Base-by-base conservation (phyloP, 2,888 invertebrate genomes). In the Branchinecta sandiegonensis region DNA sequence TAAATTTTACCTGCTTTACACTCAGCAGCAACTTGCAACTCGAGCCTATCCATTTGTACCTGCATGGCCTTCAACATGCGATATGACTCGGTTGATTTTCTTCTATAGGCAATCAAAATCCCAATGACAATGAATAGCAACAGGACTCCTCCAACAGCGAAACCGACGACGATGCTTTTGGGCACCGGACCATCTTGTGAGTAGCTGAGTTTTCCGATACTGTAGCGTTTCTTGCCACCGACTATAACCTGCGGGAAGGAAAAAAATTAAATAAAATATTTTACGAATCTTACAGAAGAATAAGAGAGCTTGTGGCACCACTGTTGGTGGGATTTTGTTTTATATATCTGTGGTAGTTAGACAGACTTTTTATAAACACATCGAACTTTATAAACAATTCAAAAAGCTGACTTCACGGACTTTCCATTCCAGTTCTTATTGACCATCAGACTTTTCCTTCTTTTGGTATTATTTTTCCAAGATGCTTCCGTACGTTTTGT, bases 31-130 rank as follows among this genome's bases (percentile, higher is more conserved):
- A 96, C 96, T 72, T 94, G 84, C 75, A 94, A 81, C 77, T 96
- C 96, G 74, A 96, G 80, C 74, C 94, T 94, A 80, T 96, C 96
- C 95, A 97, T 96, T 81, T 96, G 97, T 77, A 95, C 96, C 80
- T 97, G 96, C 94, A 99, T 94, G 78, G 94, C 94, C 77, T 96
- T 95, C 75, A 97, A 84, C 70, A 96, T 96, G 71, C 95, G 85
- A 78, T 91, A 93, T 77, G 94, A 96, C 80, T 96, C 94, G 64
- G 93, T 93, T 56, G 94, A 93, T 80, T 97, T 96, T 75, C 94
- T 85, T 74, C 90, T 85, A 80, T 95, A 96, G 69, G 92, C 90
- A 75, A 96, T 89, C 74, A 95, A 83, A 79, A 95, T 88, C 73
- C 88, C 86, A 74, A 93, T 85, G 73, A 94, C 83, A 70, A 90